Percentiles rank a stretch among this genome's conserved stretches.
These are phyloP conservation scores for Manduca sexta DNA, from an alignment of 1,140 invertebrate species.

Conservation along the genomic window DNA sequence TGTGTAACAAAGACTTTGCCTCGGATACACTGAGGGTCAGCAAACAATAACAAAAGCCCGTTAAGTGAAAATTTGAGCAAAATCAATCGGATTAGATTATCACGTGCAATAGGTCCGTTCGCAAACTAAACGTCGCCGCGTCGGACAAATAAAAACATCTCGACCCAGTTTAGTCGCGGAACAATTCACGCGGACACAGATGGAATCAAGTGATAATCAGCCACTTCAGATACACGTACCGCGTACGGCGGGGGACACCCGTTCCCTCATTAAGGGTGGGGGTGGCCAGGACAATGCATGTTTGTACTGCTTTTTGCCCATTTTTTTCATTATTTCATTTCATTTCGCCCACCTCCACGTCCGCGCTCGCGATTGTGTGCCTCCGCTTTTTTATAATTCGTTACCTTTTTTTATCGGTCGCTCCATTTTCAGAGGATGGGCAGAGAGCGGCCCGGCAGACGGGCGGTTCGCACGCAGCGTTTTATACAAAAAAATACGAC, in stretches of 20 bases:
- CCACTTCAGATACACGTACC: constrained; percentile 52
- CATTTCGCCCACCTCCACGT: constrained; percentile 69
- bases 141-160: background rate
- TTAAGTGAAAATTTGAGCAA: no score
- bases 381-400: constrained; percentile 72
- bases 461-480: constrained; percentile 31
- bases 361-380: constrained; percentile 68
- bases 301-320: constrained; percentile 71
- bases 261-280: constrained; percentile 60
- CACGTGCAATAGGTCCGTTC: background rate
- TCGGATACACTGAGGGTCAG: no score
- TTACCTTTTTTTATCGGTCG: constrained; percentile 72
- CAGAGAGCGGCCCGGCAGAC: constrained; percentile 29
- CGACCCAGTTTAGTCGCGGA: constrained; percentile 11
- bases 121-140: background rate
- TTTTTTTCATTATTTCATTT: constrained; percentile 74
- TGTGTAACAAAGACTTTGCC: no score
- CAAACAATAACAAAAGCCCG: no score
- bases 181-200: constrained; percentile 20
- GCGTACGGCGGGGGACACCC: constrained; percentile 23
- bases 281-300: constrained; percentile 65
- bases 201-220: constrained; percentile 70
- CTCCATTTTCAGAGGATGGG: constrained; percentile 70
- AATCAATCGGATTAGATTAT: background rate
- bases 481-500: background rate